Base-by-base conservation (phyloP, 2,113 vertebrate species). In the Marmota monax region DNA sequence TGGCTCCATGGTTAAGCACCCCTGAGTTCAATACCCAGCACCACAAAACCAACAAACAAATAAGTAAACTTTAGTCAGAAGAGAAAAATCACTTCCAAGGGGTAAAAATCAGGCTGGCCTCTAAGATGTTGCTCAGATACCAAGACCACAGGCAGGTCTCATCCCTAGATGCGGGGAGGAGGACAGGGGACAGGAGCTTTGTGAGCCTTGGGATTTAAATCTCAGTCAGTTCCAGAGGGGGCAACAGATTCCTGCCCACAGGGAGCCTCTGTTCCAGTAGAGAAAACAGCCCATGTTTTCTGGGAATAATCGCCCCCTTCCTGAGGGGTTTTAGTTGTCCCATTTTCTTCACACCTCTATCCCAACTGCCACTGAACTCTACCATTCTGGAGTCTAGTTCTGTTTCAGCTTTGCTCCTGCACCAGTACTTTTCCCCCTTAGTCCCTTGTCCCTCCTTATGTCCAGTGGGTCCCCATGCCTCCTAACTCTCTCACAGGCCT, bases 101-200 rank as follows among this genome's bases (percentile, higher is more conserved):
- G 73, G 69, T 53, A 80, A 78, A 22, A 73, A 85, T 53, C 29
- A 83, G 45, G 13, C 92, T 90, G 56, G 45, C 42, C 87, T 96
- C 84, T 72, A 76, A 76, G 63, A 32, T 0, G 22, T 13, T 42
- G 56, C n/a, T 70, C 56, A 70, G 51, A 32, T 27, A 42, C 0
- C 27, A 32, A 92, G 70, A 67, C 23, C 42, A 25, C 22, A 18
- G 74, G 42, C 48, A 61, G 25, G 10, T 37, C 72, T 34, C 61
- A 20, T 10, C 45, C 48, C 70, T 14, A 1, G 48, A 16, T 34
- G 45, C 7, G 25, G 29, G 45, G 2, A 5, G 13, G 42, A 14
- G 51, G 51, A 16, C 1, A 34, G 22, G 25, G 16, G 56, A 5
- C 3, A 4, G 48, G 42, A 32, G 10, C 25, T 39, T 2, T 0